These are phyloP conservation scores for Buceros bicornis DNA, from an alignment of 2,797 vertebrate species.

Conservation along the genomic window DNA sequence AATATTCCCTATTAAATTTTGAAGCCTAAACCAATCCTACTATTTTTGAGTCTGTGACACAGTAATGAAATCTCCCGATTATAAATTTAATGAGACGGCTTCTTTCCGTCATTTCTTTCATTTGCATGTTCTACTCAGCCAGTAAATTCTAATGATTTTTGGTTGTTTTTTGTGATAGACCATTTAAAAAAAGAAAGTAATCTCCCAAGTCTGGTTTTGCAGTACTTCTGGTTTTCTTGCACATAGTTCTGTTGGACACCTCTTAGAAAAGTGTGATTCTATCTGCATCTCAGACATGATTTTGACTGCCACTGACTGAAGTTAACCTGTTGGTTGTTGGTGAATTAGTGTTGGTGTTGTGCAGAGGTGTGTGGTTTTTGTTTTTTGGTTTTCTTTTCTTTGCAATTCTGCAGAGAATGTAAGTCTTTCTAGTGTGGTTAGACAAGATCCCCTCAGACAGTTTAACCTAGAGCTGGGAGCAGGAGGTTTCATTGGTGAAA, in stretches of 20 bases:
- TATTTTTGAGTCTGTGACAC: not conserved
- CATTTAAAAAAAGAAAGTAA: not conserved
- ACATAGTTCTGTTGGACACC: not conserved
- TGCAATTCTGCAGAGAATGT: not conserved
- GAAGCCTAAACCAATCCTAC: not conserved
- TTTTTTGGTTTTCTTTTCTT: not conserved
- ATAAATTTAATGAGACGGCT: not conserved
- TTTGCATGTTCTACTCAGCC: too few relatives aligned
- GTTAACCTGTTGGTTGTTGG: fast-evolving
- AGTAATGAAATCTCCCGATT: not conserved
- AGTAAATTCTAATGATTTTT: not conserved
- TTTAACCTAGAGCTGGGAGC: not conserved
- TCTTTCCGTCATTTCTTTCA: too few relatives aligned
- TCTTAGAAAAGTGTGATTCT: not conserved
- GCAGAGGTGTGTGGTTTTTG: not conserved
- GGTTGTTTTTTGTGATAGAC: not conserved
- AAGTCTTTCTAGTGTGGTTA: not conserved
- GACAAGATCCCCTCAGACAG: not conserved
- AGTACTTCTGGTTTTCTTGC: not conserved
- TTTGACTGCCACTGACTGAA: not conserved
- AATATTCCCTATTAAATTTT: not conserved
- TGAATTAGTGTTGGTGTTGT: fast-evolving
- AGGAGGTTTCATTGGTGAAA: not conserved
- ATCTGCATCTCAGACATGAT: not conserved
- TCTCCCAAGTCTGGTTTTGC: not conserved